Evolutionary conservation across 2,888 invertebrate genomes (phyloP).

Genomic region (Oscheius sp.): DNA sequence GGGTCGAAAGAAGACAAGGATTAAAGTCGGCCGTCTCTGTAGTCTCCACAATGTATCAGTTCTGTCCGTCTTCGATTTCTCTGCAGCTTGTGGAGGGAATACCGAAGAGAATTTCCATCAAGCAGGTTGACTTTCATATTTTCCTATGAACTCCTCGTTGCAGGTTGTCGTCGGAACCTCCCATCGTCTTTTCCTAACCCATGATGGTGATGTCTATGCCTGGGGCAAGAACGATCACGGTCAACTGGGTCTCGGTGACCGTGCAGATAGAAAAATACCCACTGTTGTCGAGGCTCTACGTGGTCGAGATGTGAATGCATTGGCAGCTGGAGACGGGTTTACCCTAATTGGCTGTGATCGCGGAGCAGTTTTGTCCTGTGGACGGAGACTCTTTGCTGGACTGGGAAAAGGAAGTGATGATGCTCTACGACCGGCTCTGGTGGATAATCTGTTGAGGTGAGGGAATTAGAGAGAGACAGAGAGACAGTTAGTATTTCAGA

Average conservation of each 20-base stretch:
- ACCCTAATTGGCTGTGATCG: slow-evolving; percentile 81
- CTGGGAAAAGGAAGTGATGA: slow-evolving; percentile 76
- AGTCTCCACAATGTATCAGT: slow-evolving; percentile 65
- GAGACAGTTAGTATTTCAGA: slow-evolving; percentile 72
- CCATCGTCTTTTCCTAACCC: slow-evolving; percentile 79
- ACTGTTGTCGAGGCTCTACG: slow-evolving; percentile 35
- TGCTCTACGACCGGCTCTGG: slow-evolving; percentile 78
- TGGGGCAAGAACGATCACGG: slow-evolving; percentile 82
- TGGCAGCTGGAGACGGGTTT: slow-evolving; percentile 71
- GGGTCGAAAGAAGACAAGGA: slow-evolving; percentile 35
- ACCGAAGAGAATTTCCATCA: slow-evolving; percentile 78
- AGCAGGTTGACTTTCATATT: slow-evolving; percentile 72
- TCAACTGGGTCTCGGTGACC: slow-evolving; percentile 79
- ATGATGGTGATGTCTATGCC: slow-evolving; percentile 80
- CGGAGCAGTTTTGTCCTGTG: slow-evolving; percentile 82
- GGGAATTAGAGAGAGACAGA: not conserved
- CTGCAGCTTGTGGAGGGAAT: slow-evolving; percentile 70
- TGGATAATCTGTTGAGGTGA: slow-evolving; percentile 76
- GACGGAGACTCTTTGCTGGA: slow-evolving; percentile 77
- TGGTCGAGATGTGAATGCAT: slow-evolving; percentile 47
- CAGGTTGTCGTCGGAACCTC: slow-evolving; percentile 78
- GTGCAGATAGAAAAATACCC: slow-evolving; percentile 26
- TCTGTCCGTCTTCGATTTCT: slow-evolving; percentile 59
- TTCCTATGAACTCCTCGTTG: slow-evolving; percentile 39
- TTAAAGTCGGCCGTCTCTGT: slow-evolving; percentile 43